A percentile compares a stretch with the other conserved stretches of the same genome.
phyloP scores from a whole-genome alignment of 2,797 vertebrate species.

The Masticophis lateralis region DNA sequence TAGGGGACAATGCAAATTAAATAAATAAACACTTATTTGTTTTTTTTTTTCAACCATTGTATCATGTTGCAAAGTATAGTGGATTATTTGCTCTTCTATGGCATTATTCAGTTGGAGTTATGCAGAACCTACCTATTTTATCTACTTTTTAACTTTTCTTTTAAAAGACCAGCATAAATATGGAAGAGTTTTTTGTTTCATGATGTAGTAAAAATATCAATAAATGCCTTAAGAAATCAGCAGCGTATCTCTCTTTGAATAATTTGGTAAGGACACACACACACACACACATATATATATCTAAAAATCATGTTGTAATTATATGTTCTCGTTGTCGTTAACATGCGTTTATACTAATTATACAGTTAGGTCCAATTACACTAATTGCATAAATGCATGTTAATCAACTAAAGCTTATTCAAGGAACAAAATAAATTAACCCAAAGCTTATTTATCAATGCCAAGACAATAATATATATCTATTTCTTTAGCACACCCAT shows the following conservation, averaged over 20 bases:
- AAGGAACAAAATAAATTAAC: conserved; percentile 65
- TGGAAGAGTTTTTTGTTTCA: conserved; percentile 10
- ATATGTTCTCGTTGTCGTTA: conserved; percentile 60
- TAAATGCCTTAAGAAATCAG: conserved; percentile 30
- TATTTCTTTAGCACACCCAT: not conserved
- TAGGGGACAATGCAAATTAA: not conserved
- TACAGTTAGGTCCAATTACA: conserved; percentile 65
- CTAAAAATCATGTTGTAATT: conserved; percentile 53
- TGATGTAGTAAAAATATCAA: conserved; percentile 1
- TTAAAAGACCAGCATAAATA: not conserved
- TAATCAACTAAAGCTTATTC: conserved; percentile 60
- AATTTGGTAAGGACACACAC: conserved; percentile 35
- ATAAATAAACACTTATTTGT: not conserved
- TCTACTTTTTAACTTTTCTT: not conserved
- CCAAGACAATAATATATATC: not conserved
- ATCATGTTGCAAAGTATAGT: not conserved
- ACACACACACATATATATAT: not conserved
- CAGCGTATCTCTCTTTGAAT: conserved; percentile 41
- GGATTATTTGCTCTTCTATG: not conserved
- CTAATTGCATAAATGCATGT: conserved; percentile 71
- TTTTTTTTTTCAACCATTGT: not conserved
- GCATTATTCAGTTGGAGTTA: conserved; percentile 3
- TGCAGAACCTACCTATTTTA: not conserved
- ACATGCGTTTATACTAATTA: conserved; percentile 69
- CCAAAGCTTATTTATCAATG: conserved; percentile 36